Evolutionary conservation across 2,113 vertebrate species (phyloP).

Genomic region (Isichthys henryi): DNA sequence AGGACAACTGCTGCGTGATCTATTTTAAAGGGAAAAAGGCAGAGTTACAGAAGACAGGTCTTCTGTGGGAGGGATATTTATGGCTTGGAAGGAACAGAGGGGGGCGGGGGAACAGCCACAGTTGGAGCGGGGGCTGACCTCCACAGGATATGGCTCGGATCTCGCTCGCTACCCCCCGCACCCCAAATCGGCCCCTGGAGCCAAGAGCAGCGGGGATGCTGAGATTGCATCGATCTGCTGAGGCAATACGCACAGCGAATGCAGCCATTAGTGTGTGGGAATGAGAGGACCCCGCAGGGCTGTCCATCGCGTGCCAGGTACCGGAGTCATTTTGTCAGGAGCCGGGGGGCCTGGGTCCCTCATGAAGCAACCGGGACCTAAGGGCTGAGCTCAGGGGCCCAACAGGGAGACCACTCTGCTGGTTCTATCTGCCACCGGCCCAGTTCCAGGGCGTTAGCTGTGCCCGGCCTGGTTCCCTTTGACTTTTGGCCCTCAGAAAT

Average conservation of each 20-base stretch:
- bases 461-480: not conserved
- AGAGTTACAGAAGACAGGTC: not conserved
- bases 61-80: not conserved
- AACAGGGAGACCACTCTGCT: not conserved
- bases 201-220: not conserved
- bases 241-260: not conserved
- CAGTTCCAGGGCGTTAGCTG: not conserved
- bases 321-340: not conserved
- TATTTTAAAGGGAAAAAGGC: not conserved
- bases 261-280: not conserved
- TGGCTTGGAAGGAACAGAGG: not conserved
- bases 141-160: not conserved
- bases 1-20: not conserved
- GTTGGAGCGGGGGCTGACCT: not conserved
- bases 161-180: not conserved
- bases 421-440: not conserved
- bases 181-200: not conserved
- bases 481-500: not conserved
- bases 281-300: not conserved
- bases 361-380: not conserved
- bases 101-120: not conserved
- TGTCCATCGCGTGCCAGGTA: not conserved
- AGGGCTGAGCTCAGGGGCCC: not conserved
- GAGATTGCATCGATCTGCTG: not conserved
- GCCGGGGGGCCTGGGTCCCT: not conserved